A percentile compares a stretch with the other conserved stretches of the same genome.
Evolutionary conservation across 2,797 vertebrate species (phyloP).

Genomic region (Acanthiza pusilla): DNA sequence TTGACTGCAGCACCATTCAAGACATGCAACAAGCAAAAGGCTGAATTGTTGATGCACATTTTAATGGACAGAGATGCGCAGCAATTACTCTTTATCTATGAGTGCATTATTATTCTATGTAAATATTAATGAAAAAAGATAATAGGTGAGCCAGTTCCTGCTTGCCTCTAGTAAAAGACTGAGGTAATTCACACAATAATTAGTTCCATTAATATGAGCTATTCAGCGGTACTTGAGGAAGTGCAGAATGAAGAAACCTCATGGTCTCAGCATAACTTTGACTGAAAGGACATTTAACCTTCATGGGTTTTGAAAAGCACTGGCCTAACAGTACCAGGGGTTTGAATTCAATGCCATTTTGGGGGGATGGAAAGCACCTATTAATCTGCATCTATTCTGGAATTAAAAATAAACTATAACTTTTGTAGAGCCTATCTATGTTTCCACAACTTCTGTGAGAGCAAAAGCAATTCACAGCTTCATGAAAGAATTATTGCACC

Average conservation of each 20-base stretch:
- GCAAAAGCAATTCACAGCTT: not conserved
- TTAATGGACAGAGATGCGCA: not conserved
- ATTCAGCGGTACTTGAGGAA: not conserved
- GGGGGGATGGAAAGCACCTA: fast-evolving
- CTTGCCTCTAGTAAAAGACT: not conserved
- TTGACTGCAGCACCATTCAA: not conserved
- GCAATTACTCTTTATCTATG: not conserved
- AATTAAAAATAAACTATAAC: not conserved
- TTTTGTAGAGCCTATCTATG: not conserved
- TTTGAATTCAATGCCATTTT: not conserved
- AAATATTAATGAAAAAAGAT: not conserved
- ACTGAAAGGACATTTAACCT: not conserved
- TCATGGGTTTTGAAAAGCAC: not conserved
- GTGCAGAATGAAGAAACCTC: not conserved
- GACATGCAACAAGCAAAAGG: not conserved
- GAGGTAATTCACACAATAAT: not conserved
- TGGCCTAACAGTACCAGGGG: not conserved
- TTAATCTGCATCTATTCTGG: not conserved
- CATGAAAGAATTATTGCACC: not conserved
- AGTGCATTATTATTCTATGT: not conserved
- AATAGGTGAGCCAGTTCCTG: not conserved
- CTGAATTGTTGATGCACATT: not conserved
- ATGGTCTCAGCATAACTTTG: not conserved
- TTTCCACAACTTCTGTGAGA: not conserved
- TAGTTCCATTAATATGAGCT: not conserved